Conservation (phyloP, 2,888 invertebrate genomes). For the Papilio elwesi region DNA sequence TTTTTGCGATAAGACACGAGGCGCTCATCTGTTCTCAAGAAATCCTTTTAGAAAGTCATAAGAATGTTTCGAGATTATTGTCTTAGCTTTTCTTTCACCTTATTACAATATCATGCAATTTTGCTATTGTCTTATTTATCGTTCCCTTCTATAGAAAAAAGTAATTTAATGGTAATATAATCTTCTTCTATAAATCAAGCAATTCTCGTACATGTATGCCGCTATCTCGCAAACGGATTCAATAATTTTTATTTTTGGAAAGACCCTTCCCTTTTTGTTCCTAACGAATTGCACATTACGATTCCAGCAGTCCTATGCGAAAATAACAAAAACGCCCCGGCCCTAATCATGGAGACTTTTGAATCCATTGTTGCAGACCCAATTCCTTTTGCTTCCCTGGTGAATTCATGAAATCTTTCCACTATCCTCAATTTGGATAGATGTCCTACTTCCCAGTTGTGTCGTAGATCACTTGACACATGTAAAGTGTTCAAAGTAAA, state of each 20-base stretch:
- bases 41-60: slow-evolving; percentile 60
- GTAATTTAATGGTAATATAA: too few relatives aligned
- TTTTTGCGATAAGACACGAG: slow-evolving; percentile 73
- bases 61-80: slow-evolving; percentile 4
- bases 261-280: too few relatives aligned
- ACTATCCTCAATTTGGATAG: slow-evolving; percentile 52
- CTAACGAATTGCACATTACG: too few relatives aligned
- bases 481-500: slow-evolving; percentile 74
- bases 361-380: not conserved
- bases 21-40: slow-evolving; percentile 68
- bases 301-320: too few relatives aligned
- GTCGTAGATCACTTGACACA: slow-evolving; percentile 38
- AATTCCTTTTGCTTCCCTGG: not conserved
- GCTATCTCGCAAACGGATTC: too few relatives aligned
- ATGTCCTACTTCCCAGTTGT: slow-evolving; percentile 60
- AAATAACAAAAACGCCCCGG: too few relatives aligned
- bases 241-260: too few relatives aligned
- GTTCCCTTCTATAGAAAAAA: not conserved
- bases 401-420: slow-evolving; percentile 2
- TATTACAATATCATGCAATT: slow-evolving; percentile 3
- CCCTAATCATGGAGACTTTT: not conserved
- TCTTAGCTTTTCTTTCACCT: not conserved
- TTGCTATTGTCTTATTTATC: not conserved
- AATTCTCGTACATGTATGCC: too few relatives aligned
- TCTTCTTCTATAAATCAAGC: too few relatives aligned